Evolutionary conservation across 2,888 invertebrate genomes (phyloP).

Genomic region (Macrosoma leucophasiata): DNA sequence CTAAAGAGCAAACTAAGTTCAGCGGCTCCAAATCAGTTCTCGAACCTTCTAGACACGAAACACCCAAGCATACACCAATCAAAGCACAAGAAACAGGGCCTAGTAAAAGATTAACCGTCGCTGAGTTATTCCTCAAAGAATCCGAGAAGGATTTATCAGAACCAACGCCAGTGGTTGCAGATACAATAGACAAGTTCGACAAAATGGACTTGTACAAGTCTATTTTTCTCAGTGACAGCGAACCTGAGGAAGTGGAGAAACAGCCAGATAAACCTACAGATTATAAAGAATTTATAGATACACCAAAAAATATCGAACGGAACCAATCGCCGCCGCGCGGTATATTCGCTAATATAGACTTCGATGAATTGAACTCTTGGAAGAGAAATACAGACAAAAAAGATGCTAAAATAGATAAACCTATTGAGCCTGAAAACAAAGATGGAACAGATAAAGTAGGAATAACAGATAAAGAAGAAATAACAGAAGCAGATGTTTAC

Average conservation of each 20-base stretch:
- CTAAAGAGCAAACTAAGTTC: constrained; percentile 59
- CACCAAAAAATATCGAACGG: constrained; percentile 73
- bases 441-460: constrained; percentile 11
- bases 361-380: constrained; percentile 74
- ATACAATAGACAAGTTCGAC: constrained; percentile 66
- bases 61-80: not conserved
- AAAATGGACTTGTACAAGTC: constrained; percentile 89
- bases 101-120: constrained; percentile 61
- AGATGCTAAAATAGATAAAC: constrained; percentile 17
- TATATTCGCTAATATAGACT: constrained; percentile 80
- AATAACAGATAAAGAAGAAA: constrained; percentile 11
- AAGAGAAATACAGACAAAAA: constrained; percentile 35
- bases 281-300: constrained; percentile 39
- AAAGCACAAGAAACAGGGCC: constrained; percentile 27
- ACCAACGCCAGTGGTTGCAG: constrained; percentile 41
- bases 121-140: constrained; percentile 64
- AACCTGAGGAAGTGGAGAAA: constrained; percentile 69
- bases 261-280: constrained; percentile 17
- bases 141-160: constrained; percentile 50
- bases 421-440: constrained; percentile 19
- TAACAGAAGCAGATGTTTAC: constrained; percentile 37
- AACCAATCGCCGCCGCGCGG: constrained; percentile 83
- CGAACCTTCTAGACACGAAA: constrained; percentile 11
- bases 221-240: constrained; percentile 90
- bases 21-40: constrained; percentile 58